Conservation (phyloP, 2,113 vertebrate genomes). For the Myanophis thanlyinensis region DNA sequence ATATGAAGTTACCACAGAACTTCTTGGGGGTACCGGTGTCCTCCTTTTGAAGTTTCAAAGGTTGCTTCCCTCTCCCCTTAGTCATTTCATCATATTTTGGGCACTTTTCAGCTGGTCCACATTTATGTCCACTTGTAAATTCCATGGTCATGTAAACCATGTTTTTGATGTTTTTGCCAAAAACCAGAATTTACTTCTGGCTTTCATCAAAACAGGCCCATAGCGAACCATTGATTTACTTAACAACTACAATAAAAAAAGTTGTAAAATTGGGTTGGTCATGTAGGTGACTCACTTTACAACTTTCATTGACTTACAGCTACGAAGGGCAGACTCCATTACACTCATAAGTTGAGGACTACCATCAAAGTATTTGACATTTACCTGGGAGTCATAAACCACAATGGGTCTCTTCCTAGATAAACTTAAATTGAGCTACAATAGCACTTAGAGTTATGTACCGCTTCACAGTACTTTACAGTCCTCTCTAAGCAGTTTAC, state of each 20-base stretch:
- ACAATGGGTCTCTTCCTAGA: background rate
- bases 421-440: background rate
- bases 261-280: background rate
- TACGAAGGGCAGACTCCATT: background rate
- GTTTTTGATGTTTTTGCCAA: background rate
- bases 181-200: background rate
- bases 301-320: background rate
- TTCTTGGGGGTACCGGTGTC: too few relatives aligned
- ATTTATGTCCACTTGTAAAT: background rate
- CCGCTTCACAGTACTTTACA: too few relatives aligned
- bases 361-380: background rate
- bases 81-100: background rate
- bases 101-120: background rate
- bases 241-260: background rate
- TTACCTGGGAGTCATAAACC: background rate
- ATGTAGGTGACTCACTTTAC: background rate
- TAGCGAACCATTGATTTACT: background rate
- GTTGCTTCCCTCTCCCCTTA: background rate
- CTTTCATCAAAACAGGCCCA: background rate
- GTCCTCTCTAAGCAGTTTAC: too few relatives aligned
- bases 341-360: background rate
- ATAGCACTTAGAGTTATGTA: too few relatives aligned
- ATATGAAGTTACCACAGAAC: background rate
- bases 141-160: background rate
- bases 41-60: background rate